Base-by-base conservation (phyloP, 2,888 invertebrate genomes). In the Amiota communis region DNA sequence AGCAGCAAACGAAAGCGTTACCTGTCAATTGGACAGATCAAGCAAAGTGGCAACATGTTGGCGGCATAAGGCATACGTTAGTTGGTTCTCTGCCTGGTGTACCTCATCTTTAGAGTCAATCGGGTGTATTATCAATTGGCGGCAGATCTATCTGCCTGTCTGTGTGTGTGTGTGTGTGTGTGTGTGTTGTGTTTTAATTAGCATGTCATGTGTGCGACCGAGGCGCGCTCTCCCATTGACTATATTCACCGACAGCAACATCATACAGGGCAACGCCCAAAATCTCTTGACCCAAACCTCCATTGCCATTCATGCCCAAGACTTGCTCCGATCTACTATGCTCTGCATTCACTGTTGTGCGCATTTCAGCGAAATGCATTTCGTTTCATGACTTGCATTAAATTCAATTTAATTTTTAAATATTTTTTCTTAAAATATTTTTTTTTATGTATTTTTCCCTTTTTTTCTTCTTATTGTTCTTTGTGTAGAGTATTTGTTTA, bases 101-200 rank as follows among this genome's bases (percentile, higher is more conserved):
- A 13, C 12, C 49, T 70, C 20, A n/a, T 11, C 36, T 56, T 13
- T n/a, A 64, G n/a, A 36, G 63, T 36, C 63, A n/a, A 23, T 23
- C 63, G 46, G 12, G 46, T 13, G 12, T 73, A 72, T 75, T 74
- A 74, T 51, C 70, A 46, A 0, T 20, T 57, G 36, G 36, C 36
- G 36, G 36, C 36, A 36, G 36, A 36, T 36, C 36, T 36, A 36
- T 36, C 36, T 36, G 6, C 8, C 36, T 36, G 6, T 36, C 36
- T 36, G 8, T 36, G 6, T 6, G 6, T 36, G 49, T 79, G 81
- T 85, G 87, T 83, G 79, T 78, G 77, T 75, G 75, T 82, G 87
- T 78, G 77, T 75, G 76, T 82, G 87, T 80, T 76, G 88, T 85
- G 88, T 87, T 88, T 88, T 87, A 87, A 87, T 88, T 87, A 87